These are phyloP conservation scores for Muscicapa striata DNA, from an alignment of 2,797 vertebrate genomes.

Conservation along the genomic window DNA sequence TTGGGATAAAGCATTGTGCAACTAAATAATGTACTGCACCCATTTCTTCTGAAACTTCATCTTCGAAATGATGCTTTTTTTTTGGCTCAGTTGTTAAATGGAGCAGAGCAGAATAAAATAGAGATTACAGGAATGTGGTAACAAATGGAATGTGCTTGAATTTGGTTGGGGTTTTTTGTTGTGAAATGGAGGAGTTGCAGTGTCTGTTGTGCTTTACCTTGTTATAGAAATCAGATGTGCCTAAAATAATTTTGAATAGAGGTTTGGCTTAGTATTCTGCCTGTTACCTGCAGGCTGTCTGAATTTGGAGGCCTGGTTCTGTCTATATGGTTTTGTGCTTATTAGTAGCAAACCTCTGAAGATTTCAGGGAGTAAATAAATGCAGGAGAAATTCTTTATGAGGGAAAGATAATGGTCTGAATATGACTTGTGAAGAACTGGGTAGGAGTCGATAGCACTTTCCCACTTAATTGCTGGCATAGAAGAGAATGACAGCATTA, in stretches of 20 bases:
- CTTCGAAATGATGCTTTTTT: not conserved
- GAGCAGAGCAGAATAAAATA: not conserved
- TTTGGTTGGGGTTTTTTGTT: not conserved
- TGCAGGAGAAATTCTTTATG: not conserved
- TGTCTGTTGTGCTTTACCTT: not conserved
- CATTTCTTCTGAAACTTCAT: not conserved
- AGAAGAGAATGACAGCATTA: not conserved
- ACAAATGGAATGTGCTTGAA: not conserved
- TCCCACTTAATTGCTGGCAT: not conserved
- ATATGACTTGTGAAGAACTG: not conserved
- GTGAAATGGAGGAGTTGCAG: not conserved
- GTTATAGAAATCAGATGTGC: not conserved
- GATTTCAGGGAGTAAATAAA: not conserved
- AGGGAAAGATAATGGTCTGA: not conserved
- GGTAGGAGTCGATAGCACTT: not conserved
- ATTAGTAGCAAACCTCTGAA: not conserved
- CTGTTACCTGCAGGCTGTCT: not conserved
- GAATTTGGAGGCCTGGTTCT: not conserved
- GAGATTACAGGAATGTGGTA: not conserved
- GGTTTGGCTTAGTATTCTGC: not conserved
- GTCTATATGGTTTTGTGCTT: not conserved
- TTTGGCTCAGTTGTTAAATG: not conserved
- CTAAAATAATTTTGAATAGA: not conserved
- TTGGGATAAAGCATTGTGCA: not conserved
- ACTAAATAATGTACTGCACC: not conserved